Base-by-base conservation (phyloP, 2,797 vertebrate genomes). In the Sebastes kiyomatsui region DNA sequence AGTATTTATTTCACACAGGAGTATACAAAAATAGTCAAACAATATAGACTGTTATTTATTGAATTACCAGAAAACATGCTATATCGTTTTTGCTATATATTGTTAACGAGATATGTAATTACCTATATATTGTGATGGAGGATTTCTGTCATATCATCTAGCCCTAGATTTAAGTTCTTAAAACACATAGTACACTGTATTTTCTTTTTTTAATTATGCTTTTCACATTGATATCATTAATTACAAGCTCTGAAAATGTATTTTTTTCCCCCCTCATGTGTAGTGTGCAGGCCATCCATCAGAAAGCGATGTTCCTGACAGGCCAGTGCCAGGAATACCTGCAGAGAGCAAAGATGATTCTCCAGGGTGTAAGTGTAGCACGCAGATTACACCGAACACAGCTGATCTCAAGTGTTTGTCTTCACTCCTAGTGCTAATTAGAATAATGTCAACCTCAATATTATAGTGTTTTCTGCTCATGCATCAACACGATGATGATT, bases 321-420 rank as follows among this genome's bases (percentile, higher is more conserved):
- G 2, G 1, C 27, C 91, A 93, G 16, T 94, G 93, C 78, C 75
- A 88, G 0, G 88, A 91, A 0, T 83, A 9, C 32, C 75, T 96
- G 73, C 83, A 92, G 4, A 92, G 38, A 77, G 92, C 91, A 0
- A 87, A 90, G 4, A 14, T 46, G 30, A 75, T 93, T 30, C 20
- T 94, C 10, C 80, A 86, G n/a, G 2, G 1, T 35, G 96, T 96
- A 85, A 94, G 96, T 89, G 9, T 25, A 32, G n/a, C 52, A 61
- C n/a, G 14, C 13, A 27, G 4, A 52, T 75, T 14, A 67, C 1
- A 28, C 33, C 5, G 2, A 59, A 35, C 38, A 55, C 20, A 23
- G 30, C 23, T 68, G 5, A 78, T 66, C 11, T 54, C 14, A 54
- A 42, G 12, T 72, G 22, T 68, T 58, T 58, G 3, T 18, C 27